Percentiles rank a stretch among this genome's conserved stretches.
These are phyloP conservation scores for Chlorops oryzae DNA, from an alignment of 1,140 invertebrate genomes.

Conservation along the genomic window DNA sequence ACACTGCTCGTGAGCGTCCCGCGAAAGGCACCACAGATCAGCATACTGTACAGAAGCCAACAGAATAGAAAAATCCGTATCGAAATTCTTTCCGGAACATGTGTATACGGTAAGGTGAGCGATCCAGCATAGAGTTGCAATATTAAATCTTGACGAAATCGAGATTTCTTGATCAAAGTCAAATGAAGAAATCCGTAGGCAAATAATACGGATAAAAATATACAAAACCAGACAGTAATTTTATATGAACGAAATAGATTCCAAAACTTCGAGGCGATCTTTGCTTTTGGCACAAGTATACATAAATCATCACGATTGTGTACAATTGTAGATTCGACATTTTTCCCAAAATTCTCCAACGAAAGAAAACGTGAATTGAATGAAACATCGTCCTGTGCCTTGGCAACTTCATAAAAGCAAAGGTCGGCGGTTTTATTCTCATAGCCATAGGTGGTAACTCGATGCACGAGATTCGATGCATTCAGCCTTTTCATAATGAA, in stretches of 20 bases:
- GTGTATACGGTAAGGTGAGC: conserved; percentile 24
- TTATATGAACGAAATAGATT: conserved; percentile 41
- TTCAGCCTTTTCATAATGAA: conserved; percentile 36
- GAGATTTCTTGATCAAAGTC: no score
- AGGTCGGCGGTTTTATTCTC: conserved; percentile 23
- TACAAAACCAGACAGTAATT: conserved; percentile 24
- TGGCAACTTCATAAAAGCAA: conserved; percentile 29
- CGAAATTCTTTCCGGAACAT: conserved; percentile 11
- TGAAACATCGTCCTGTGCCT: conserved; percentile 33
- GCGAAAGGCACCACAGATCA: conserved; percentile 33
- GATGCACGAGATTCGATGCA: conserved; percentile 32
- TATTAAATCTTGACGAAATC: background rate
- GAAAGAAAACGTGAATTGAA: conserved; percentile 36
- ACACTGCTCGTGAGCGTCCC: conserved; percentile 41
- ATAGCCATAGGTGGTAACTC: conserved; percentile 19
- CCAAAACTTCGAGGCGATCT: conserved; percentile 29
- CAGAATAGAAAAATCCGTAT: conserved; percentile 30
- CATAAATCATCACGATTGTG: conserved; percentile 39
- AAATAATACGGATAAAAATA: conserved; percentile 21
- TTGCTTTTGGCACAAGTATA: conserved; percentile 36
- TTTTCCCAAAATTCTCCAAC: conserved; percentile 21
- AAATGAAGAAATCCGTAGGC: conserved; percentile 17
- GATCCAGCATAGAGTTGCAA: conserved; percentile 28
- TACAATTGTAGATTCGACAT: conserved; percentile 28
- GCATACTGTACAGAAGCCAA: conserved; percentile 36